A percentile compares a stretch with the other conserved stretches of the same genome.
Conservation (phyloP, 2,888 invertebrate genomes). For the Resseliella maxima region DNA sequence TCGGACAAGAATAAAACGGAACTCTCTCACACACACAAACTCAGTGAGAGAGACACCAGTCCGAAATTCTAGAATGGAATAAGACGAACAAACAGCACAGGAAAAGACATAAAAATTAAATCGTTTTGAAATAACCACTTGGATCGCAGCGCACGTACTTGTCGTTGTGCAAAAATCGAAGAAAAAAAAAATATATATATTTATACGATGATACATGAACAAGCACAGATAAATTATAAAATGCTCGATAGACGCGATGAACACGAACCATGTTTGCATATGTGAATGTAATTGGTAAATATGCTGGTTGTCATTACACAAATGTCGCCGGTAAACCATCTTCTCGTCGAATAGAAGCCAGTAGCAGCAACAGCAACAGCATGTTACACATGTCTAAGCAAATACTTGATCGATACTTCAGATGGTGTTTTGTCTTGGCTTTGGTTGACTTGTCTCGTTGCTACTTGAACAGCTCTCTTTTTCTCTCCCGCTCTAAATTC, state of each 20-base stretch:
- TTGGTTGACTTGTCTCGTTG: not conserved
- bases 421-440: conserved; percentile 15
- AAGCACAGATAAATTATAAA: not conserved
- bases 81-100: not conserved
- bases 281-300: conserved; percentile 15
- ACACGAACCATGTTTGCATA: not conserved
- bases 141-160: not conserved
- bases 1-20: conserved; percentile 13
- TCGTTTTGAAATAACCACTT: not conserved
- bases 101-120: not conserved
- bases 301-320: not conserved
- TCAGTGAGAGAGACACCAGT: not conserved
- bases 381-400: conserved; percentile 41
- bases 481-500: not conserved
- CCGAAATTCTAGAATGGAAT: not conserved
- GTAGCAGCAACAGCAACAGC: not conserved
- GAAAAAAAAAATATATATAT: too few species aligned
- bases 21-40: not conserved
- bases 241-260: not conserved
- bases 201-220: not conserved
- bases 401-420: conserved; percentile 54
- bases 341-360: not conserved
- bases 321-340: not conserved
- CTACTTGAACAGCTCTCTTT: not conserved
- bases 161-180: conserved; percentile 1